Evolutionary conservation across 2,888 invertebrate species (phyloP), one percentile per base, ranked within the genome.

Genomic region (Masnerella sp.): DNA sequence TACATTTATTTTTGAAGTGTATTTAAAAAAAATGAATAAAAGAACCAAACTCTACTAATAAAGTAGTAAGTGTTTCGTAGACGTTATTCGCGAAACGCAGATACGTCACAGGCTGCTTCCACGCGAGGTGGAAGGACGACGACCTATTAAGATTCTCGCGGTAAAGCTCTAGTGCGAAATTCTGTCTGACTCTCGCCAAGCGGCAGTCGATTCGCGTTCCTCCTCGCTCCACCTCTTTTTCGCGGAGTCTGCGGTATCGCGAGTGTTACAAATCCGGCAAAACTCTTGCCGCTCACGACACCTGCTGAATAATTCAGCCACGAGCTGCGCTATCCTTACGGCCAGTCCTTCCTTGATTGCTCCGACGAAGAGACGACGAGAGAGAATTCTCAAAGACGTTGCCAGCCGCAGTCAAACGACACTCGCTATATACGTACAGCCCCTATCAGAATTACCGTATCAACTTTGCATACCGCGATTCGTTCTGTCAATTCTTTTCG

Each of bases 221-320:
- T 69, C 69, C 64, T 68, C 61, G 70, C 67, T 65, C 65, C 70
- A 56, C 59, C 67, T 74, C 70, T 76, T 76, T 72, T 76, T 69
- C 77, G 74, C 67, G 67, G 61, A 65, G 71, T 69, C 68, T 74
- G 69, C 58, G 74, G 74, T 72, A 74, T 74, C 80, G 82, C 83
- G 81, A 81, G 82, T 82, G 84, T 83, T 85, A 86, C 86, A 85
- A 85, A 86, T 86, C 84, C 83, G 78, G 82, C 82, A 80, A 85
- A 84, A 84, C 82, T 84, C 80, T 79, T 67, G 68, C 73, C 81
- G 83, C 82, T 81, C 79, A 83, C 82, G 84, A 84, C 82, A 82
- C 83, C 81, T 81, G 83, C 82, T 86, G 86, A 86, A 86, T 86
- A 81, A 86, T 86, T 85, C 86, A 86, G 79, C 69, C 78, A 78